phyloP scores from a whole-genome alignment of 1,140 invertebrate genomes.

The Leptinotarsa undecemlineata region DNA sequence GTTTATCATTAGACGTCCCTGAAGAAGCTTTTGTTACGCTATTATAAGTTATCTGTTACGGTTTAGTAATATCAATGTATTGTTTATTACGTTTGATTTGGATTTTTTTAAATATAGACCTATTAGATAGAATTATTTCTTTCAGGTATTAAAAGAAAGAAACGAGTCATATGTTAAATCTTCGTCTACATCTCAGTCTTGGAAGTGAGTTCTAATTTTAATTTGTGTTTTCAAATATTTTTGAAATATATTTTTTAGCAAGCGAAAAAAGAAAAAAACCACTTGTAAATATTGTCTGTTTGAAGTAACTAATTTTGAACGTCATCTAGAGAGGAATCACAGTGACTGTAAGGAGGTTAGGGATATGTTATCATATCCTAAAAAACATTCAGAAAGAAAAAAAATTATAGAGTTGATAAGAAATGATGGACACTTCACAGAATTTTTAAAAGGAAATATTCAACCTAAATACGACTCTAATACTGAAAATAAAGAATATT shows the following conservation, averaged over 20 bases:
- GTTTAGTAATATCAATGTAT: too few species aligned
- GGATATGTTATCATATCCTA: constrained; percentile 36
- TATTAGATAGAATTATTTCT: too few species aligned
- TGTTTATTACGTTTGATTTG: too few species aligned
- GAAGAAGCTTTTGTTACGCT: too few species aligned
- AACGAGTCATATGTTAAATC: background rate
- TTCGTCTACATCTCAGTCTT: background rate
- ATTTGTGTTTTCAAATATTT: background rate
- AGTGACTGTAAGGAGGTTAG: constrained; percentile 30
- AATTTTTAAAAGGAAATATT: constrained; percentile 29
- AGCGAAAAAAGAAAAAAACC: constrained; percentile 33
- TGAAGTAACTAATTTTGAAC: constrained; percentile 38
- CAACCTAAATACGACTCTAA: constrained; percentile 27
- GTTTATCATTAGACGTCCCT: too few species aligned
- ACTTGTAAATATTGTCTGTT: constrained; percentile 33
- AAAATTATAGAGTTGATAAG: constrained; percentile 28
- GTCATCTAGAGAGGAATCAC: constrained; percentile 36
- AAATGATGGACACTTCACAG: constrained; percentile 29
- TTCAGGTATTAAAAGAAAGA: too few species aligned
- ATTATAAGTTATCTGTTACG: too few species aligned
- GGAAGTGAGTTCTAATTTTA: background rate
- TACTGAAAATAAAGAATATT: constrained; percentile 28
- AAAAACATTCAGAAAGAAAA: constrained; percentile 31
- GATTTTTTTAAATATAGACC: too few species aligned
- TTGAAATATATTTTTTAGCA: background rate